These are phyloP conservation scores for Cervus canadensis DNA, from an alignment of 2,113 vertebrate genomes.

Conservation along the genomic window DNA sequence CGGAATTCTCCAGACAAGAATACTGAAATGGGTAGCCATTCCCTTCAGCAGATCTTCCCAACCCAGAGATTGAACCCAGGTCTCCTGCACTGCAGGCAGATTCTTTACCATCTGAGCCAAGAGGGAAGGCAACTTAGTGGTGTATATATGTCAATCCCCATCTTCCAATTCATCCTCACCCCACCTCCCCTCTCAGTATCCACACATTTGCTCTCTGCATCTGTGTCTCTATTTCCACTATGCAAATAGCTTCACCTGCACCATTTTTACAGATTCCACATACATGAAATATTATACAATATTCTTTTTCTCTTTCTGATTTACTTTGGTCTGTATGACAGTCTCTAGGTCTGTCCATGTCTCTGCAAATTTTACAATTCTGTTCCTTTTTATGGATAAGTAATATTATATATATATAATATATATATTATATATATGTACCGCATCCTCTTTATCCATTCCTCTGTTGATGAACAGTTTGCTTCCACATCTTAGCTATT, in stretches of 20 bases:
- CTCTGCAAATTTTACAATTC: background rate
- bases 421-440: background rate
- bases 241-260: background rate
- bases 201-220: background rate
- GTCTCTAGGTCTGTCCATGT: background rate
- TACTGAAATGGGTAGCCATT: background rate
- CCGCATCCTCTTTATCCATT: background rate
- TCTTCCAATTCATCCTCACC: background rate
- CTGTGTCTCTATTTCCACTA: background rate
- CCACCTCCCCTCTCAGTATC: background rate
- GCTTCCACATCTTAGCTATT: background rate
- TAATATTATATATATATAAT: background rate
- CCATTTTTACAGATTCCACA: background rate
- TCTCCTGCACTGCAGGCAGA: background rate
- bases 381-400: background rate
- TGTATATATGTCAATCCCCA: background rate
- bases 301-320: background rate
- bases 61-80: background rate
- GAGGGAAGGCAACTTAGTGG: background rate
- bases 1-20: background rate
- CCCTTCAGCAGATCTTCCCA: background rate
- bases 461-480: background rate
- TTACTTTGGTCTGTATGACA: background rate
- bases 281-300: background rate
- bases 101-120: background rate